A percentile compares a stretch with the other conserved stretches of the same genome.
phyloP scores from a whole-genome alignment of 2,797 vertebrate genomes.

The Enteromius thamalakanensis region DNA sequence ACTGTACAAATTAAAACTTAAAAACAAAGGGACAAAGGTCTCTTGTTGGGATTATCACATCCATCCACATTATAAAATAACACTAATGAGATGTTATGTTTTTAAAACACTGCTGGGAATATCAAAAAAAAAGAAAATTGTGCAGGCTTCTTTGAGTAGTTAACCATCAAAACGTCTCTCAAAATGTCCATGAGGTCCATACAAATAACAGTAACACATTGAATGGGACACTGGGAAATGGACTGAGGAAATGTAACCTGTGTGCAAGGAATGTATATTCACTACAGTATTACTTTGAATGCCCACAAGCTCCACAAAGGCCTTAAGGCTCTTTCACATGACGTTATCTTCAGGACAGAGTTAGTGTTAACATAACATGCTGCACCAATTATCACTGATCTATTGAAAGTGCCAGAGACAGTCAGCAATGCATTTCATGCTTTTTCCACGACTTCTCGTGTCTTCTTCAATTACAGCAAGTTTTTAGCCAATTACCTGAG shows the following conservation, averaged over 20 bases:
- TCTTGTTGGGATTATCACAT: constrained; percentile 8
- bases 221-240: not conserved
- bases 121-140: constrained; percentile 18
- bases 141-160: constrained; percentile 22
- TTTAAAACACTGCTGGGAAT: constrained; percentile 7
- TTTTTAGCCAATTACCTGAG: constrained; percentile 15
- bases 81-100: constrained; percentile 7
- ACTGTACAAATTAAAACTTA: constrained; percentile 3
- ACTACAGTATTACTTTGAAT: constrained; percentile 24
- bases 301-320: constrained; percentile 16
- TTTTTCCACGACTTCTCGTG: not conserved
- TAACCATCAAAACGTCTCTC: constrained; percentile 9
- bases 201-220: constrained; percentile 23
- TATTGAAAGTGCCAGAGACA: not conserved
- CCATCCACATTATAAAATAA: not conserved
- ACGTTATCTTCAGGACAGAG: not conserved
- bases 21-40: not conserved
- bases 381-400: not conserved
- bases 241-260: constrained; percentile 5
- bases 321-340: constrained; percentile 21
- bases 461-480: not conserved
- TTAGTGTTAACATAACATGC: not conserved
- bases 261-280: constrained; percentile 24
- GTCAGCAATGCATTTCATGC: not conserved
- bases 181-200: constrained; percentile 4